phyloP scores from a whole-genome alignment of 2,797 vertebrate species.

The Valencia hispanica region DNA sequence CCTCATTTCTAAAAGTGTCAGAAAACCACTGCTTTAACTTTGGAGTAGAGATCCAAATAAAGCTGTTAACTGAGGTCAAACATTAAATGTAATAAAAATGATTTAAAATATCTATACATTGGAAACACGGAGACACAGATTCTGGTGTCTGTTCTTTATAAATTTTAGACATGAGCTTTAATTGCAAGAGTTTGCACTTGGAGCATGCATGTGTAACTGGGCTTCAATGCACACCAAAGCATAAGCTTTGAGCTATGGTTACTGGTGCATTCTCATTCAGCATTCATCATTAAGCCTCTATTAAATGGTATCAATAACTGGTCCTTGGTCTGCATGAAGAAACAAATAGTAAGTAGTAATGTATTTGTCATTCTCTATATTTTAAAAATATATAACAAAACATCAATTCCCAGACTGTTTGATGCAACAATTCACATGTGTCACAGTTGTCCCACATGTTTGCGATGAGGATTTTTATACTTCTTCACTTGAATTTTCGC shows the following conservation, averaged over 20 bases:
- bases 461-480: background rate
- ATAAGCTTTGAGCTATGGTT: no score
- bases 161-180: no score
- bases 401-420: background rate
- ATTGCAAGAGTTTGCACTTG: no score
- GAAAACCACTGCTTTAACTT: background rate
- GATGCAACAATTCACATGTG: background rate
- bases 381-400: background rate
- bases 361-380: background rate
- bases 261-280: background rate
- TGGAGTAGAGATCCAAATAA: background rate
- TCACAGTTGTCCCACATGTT: background rate
- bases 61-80: background rate
- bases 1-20: background rate
- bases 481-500: no score
- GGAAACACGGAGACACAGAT: no score
- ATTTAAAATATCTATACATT: no score
- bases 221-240: background rate
- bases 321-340: background rate
- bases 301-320: background rate
- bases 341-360: background rate
- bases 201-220: no score
- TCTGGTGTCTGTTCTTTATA: no score
- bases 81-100: background rate
- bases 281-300: no score